Base-by-base conservation (phyloP, 2,113 vertebrate species). In the Anarhynchus alexandrinus region DNA sequence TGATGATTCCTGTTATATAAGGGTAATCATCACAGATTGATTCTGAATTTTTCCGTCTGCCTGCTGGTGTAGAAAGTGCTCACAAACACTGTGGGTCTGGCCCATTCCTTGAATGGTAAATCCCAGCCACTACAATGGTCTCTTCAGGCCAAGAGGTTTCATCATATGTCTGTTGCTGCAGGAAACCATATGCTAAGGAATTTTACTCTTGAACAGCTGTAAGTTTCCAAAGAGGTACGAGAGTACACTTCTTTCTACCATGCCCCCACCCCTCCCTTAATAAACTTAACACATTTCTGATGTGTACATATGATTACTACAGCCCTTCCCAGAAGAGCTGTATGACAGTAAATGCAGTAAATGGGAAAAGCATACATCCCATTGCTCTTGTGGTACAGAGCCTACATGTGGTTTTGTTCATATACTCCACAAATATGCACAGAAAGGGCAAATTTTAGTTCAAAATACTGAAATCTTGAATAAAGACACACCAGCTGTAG, bases 231-330 rank as follows among this genome's bases (percentile, higher is more conserved):
- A 67, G 42, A 71, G 25, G 8, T 45, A 40, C 18, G 11, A 34
- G 29, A 10, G 17, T 67, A 11, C 7, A 9, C 36, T 38, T 62
- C 11, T 36, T 23, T 27, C 51, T 32, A 64, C 38, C 26, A 30
- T 27, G 12, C 9, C 3, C 1, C 16, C 2, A 11, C 12, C 9
- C 29, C 1, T 5, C 11, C 4, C 12, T 15, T 20, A 26, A 13
- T 42, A 52, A 36, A 52, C 38, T 32, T 17, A 47, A 26, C 27
- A 38, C 7, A 10, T 72, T 82, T 94, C 52, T 61, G 27, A n/a
- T 45, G 17, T 38, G 25, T 83, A 19, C 8, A 5, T 64, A 32
- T 9, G 71, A 49, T 27, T 43, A 21, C 29, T 73, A 1, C 27
- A 47, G 54, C 26, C 26, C 29, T 72, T 69, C 42, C 49, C 30